Conservation (phyloP, 2,888 invertebrate species). For the Alitta virens region DNA sequence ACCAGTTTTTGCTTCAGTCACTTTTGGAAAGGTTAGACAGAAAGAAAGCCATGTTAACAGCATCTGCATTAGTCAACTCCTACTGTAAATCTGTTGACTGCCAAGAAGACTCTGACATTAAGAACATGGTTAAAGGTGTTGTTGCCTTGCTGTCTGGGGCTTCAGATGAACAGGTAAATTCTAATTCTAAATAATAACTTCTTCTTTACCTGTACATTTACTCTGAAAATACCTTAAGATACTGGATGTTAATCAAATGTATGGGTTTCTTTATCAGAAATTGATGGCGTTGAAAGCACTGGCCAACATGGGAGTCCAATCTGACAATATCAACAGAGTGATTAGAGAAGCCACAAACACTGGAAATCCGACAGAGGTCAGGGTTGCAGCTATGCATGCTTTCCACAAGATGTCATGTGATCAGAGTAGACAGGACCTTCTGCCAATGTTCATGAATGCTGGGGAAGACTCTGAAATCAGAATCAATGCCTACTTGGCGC, state of each 20-base stretch:
- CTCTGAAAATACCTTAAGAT: too few species aligned
- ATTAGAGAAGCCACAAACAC: slow-evolving; percentile 54
- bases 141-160: too few species aligned
- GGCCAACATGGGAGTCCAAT: slow-evolving; percentile 77
- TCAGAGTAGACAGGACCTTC: slow-evolving; percentile 37
- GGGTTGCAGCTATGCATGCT: slow-evolving; percentile 77
- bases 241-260: not conserved
- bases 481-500: slow-evolving; percentile 80
- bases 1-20: not conserved
- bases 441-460: slow-evolving; percentile 70
- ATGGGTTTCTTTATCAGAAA: not conserved
- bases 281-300: slow-evolving; percentile 78
- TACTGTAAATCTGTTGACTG: too few species aligned
- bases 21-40: too few species aligned
- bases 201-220: not conserved
- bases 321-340: slow-evolving; percentile 48
- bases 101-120: too few species aligned
- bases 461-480: slow-evolving; percentile 78
- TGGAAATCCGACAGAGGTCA: slow-evolving; percentile 68
- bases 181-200: not conserved
- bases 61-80: too few species aligned
- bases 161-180: too few species aligned
- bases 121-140: too few species aligned
- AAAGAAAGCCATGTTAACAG: too few species aligned
- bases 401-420: slow-evolving; percentile 63